Evolutionary conservation across 2,888 invertebrate genomes (phyloP).

Genomic region (Aphrophora alni): DNA sequence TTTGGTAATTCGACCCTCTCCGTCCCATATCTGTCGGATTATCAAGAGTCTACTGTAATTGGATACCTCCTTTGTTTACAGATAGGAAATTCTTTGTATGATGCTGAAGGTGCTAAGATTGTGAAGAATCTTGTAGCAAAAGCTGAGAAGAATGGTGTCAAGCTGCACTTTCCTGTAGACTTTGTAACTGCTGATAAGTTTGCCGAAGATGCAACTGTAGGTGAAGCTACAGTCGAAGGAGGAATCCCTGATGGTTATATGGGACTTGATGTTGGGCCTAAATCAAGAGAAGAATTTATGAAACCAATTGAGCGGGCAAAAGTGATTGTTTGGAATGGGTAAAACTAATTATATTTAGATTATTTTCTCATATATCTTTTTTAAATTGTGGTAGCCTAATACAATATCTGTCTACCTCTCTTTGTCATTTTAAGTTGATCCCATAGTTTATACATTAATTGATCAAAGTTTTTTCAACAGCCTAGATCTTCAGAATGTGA

Average conservation of each 20-base stretch:
- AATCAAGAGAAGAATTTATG: constrained; percentile 77
- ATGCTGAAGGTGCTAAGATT: constrained; percentile 96
- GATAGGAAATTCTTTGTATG: constrained; percentile 91
- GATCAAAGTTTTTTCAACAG: too few relatives aligned
- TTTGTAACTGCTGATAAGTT: constrained; percentile 96
- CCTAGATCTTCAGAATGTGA: too few relatives aligned
- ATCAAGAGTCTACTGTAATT: too few relatives aligned
- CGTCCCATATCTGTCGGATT: too few relatives aligned
- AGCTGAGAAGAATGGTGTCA: constrained; percentile 89
- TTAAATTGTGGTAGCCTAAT: too few relatives aligned
- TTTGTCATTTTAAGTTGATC: background rate
- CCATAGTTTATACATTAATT: background rate
- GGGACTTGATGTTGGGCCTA: constrained; percentile 95
- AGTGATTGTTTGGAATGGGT: constrained; percentile 98
- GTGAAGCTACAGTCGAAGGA: constrained; percentile 73
- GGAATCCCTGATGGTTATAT: constrained; percentile 95
- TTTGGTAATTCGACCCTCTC: too few relatives aligned
- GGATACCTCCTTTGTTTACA: constrained; percentile 38
- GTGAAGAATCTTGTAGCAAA: constrained; percentile 88
- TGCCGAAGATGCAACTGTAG: constrained; percentile 86
- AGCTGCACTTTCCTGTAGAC: constrained; percentile 94
- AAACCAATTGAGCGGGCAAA: constrained; percentile 89
- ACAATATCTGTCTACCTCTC: too few relatives aligned
- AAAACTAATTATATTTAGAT: constrained; percentile 7
- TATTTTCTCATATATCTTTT: too few relatives aligned